Evolutionary conservation across 2,888 invertebrate genomes (phyloP).

Genomic region (Nemoura dubitans): DNA sequence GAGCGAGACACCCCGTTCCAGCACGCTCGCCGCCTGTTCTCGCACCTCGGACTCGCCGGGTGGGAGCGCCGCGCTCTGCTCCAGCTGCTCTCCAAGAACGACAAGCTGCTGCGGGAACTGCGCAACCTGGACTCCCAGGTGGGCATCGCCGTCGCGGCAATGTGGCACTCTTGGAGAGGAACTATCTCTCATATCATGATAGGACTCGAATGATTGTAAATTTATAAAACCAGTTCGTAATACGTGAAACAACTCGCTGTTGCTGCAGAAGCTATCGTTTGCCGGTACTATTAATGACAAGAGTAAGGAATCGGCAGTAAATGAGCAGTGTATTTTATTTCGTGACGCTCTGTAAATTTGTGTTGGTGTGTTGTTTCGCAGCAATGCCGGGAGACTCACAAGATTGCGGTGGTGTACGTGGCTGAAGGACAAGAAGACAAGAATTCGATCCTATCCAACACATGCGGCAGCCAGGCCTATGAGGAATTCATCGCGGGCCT

Average conservation of each 20-base stretch:
- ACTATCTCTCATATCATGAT: too few relatives aligned
- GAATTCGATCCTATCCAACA: conserved; percentile 90
- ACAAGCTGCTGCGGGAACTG: conserved; percentile 87
- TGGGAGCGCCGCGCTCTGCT: conserved; percentile 88
- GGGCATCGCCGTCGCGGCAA: too few relatives aligned
- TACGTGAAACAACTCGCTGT: too few relatives aligned
- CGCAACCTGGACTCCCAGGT: conserved; percentile 92
- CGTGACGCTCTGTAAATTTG: too few relatives aligned
- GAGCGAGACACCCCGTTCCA: conserved; percentile 75
- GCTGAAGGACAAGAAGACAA: conserved; percentile 98
- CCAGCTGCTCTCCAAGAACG: conserved; percentile 87
- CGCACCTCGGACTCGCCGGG: conserved; percentile 89
- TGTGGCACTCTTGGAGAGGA: too few relatives aligned
- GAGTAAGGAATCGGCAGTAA: too few relatives aligned
- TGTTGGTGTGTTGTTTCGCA: too few relatives aligned
- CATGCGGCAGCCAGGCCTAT: conserved; percentile 91
- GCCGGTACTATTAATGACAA: too few relatives aligned
- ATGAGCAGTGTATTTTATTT: too few relatives aligned
- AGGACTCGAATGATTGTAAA: too few relatives aligned
- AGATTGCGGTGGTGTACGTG: conserved; percentile 97
- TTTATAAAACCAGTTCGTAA: too few relatives aligned
- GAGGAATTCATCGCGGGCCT: conserved; percentile 82
- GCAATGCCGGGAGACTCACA: conserved; percentile 92
- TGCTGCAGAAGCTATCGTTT: too few relatives aligned
- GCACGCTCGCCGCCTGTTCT: conserved; percentile 87